Percentiles rank a stretch among this genome's conserved stretches.
These are phyloP conservation scores for Hippocampus zosterae DNA, from an alignment of 2,113 vertebrate species.

Conservation along the genomic window DNA sequence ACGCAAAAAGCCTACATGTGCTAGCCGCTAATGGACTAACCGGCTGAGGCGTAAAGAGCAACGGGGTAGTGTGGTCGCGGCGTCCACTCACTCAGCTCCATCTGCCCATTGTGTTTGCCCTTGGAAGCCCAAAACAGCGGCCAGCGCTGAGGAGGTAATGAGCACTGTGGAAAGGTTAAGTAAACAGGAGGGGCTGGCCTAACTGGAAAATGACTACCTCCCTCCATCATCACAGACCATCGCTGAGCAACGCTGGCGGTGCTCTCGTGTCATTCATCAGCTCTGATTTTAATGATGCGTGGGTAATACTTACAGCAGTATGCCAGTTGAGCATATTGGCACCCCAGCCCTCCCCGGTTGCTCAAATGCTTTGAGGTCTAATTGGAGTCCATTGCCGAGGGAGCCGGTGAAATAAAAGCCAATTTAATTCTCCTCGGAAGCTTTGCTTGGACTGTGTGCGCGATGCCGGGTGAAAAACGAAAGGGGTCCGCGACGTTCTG, in stretches of 20 bases:
- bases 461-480: slow-evolving; percentile 10
- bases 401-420: slow-evolving; percentile 8
- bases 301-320: slow-evolving; percentile 46
- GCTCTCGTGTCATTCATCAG: slow-evolving; percentile 65
- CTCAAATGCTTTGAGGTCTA: slow-evolving; percentile 24
- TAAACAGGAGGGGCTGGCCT: slow-evolving; percentile 72
- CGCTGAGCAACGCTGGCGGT: slow-evolving; percentile 42
- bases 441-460: slow-evolving; percentile 1
- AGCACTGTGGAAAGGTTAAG: slow-evolving; percentile 75
- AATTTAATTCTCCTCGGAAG: slow-evolving; percentile 24
- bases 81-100: slow-evolving; percentile 56
- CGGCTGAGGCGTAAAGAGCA: slow-evolving; percentile 41
- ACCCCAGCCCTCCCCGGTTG: neutral
- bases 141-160: slow-evolving; percentile 70
- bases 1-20: slow-evolving; percentile 26
- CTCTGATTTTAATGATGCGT: slow-evolving; percentile 64
- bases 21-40: slow-evolving; percentile 3
- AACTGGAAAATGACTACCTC: slow-evolving; percentile 66
- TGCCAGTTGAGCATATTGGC: slow-evolving; percentile 24
- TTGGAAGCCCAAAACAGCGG: slow-evolving; percentile 65
- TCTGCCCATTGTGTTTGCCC: slow-evolving; percentile 69
- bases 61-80: slow-evolving; percentile 54
- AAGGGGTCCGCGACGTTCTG: slow-evolving; percentile 10
- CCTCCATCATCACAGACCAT: slow-evolving; percentile 54
- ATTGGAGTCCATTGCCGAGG: slow-evolving; percentile 16